Evolutionary conservation across 2,797 vertebrate species (phyloP).

Genomic region (Coregonus suidteri): DNA sequence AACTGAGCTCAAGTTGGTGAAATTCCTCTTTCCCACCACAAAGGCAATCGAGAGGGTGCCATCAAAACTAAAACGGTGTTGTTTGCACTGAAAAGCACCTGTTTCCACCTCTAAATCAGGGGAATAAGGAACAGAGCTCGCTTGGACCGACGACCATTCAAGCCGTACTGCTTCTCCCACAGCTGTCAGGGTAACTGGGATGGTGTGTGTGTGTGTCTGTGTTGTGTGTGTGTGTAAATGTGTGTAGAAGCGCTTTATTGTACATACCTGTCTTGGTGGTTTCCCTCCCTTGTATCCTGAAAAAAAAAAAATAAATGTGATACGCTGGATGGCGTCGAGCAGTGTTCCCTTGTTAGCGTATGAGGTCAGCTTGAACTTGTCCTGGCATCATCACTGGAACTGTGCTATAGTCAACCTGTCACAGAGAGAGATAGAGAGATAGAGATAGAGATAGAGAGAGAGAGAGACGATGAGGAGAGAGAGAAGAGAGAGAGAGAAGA

Average conservation of each 20-base stretch:
- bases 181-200: neutral
- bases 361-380: constrained; percentile 91
- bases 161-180: neutral
- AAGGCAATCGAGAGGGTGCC: neutral
- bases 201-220: neutral
- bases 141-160: neutral
- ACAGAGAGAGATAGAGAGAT: constrained; percentile 11
- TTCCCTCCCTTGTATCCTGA: constrained; percentile 99
- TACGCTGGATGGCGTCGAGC: constrained; percentile 88
- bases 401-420: constrained; percentile 93
- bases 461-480: neutral
- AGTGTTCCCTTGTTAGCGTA: constrained; percentile 89
- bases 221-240: neutral
- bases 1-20: constrained; percentile 22
- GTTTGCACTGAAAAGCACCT: constrained; percentile 37
- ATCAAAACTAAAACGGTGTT: constrained; percentile 21
- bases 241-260: neutral
- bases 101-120: constrained; percentile 27
- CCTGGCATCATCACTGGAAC: constrained; percentile 92
- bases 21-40: constrained; percentile 41
- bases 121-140: neutral
- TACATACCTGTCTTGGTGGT: constrained; percentile 93
- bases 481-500: too few species aligned
- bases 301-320: too few species aligned
- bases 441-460: rapidly evolving